Evolutionary conservation across 1,140 invertebrate genomes (phyloP).

Genomic region (Gonioctena quinquepunctata): DNA sequence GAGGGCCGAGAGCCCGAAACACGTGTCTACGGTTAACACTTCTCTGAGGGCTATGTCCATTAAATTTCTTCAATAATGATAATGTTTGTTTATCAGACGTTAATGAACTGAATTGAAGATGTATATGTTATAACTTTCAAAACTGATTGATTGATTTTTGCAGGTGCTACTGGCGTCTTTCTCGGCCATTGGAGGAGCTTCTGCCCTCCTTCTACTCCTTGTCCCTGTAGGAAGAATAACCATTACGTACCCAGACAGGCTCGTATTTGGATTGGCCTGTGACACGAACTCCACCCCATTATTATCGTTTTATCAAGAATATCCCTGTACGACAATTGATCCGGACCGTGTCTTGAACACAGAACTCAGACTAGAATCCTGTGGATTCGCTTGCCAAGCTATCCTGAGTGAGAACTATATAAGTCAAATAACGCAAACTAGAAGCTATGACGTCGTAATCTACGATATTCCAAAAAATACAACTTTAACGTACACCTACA

Average conservation of each 20-base stretch:
- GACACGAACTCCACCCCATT: conserved; percentile 51
- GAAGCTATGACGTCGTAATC: conserved; percentile 61
- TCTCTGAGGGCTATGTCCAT: too few species aligned
- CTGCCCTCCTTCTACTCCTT: conserved; percentile 68
- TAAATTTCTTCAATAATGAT: too few species aligned
- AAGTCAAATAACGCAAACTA: conserved; percentile 57
- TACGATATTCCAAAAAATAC: conserved; percentile 55
- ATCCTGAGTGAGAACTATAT: conserved; percentile 57
- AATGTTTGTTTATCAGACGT: too few species aligned
- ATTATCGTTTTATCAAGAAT: conserved; percentile 59
- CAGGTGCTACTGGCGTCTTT: conserved; percentile 72
- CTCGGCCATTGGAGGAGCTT: conserved; percentile 68
- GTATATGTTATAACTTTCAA: background rate
- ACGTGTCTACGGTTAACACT: too few species aligned
- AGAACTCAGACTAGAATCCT: conserved; percentile 59
- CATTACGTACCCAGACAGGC: conserved; percentile 64
- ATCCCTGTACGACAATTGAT: conserved; percentile 63
- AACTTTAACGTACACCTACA: conserved; percentile 55
- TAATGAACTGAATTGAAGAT: too few species aligned
- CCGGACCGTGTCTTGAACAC: conserved; percentile 53
- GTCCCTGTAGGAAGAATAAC: conserved; percentile 74
- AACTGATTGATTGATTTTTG: conserved; percentile 26
- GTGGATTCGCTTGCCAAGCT: conserved; percentile 65
- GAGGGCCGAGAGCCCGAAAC: too few species aligned
- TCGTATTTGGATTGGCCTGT: conserved; percentile 64